These are phyloP conservation scores for Agrotis clavis DNA, from an alignment of 2,888 invertebrate genomes.

Conservation along the genomic window DNA sequence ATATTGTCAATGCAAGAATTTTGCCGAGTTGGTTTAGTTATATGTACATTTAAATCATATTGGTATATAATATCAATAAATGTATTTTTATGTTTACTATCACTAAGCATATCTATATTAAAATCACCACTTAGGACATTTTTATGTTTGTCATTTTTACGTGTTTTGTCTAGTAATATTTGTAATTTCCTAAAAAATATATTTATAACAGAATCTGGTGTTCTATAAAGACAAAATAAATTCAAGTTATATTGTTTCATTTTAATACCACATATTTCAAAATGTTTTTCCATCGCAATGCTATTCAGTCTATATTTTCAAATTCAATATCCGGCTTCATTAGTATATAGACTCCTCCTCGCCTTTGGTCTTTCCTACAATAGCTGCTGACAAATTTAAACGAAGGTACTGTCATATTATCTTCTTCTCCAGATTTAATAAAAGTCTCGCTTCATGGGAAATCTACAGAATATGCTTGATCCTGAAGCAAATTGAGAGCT, in stretches of 20 bases:
- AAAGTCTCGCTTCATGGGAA: too few species aligned
- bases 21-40: slow-evolving; percentile 4
- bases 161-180: too few species aligned
- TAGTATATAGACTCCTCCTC: background rate
- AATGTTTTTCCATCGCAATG: slow-evolving; percentile 2
- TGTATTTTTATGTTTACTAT: slow-evolving; percentile 1
- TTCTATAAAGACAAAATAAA: background rate
- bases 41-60: background rate
- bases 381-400: background rate
- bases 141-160: too few species aligned
- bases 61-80: background rate
- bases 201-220: slow-evolving; percentile 8
- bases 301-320: background rate
- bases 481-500: too few species aligned
- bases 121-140: background rate
- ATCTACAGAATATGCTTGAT: too few species aligned
- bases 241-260: background rate
- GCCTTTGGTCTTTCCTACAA: slow-evolving; percentile 10
- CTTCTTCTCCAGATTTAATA: background rate
- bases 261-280: slow-evolving; percentile 2
- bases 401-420: background rate
- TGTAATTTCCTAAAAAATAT: too few species aligned
- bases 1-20: slow-evolving; percentile 3
- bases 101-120: background rate
- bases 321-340: slow-evolving; percentile 1